phyloP scores from a whole-genome alignment of 2,888 invertebrate species.

The Brassicogethes aeneus region DNA sequence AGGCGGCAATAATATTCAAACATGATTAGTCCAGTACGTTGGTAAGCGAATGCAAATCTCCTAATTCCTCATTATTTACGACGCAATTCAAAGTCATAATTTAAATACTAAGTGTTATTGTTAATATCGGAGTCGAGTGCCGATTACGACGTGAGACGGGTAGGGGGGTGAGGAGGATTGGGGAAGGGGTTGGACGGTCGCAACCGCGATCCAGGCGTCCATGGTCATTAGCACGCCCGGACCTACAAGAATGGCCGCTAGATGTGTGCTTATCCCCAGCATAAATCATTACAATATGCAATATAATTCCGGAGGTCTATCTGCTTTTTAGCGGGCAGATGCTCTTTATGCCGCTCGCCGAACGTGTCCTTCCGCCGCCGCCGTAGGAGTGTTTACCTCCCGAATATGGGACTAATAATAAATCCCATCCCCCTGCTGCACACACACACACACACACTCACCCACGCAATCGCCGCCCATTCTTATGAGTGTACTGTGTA shows the following conservation, averaged over 20 bases:
- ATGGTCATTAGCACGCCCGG: conserved; percentile 44
- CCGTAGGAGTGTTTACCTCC: conserved; percentile 1
- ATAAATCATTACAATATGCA: conserved; percentile 46
- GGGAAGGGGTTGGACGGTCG: conserved; percentile 17
- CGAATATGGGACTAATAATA: conserved; percentile 4
- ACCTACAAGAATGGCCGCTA: conserved; percentile 42
- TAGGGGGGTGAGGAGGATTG: conserved; percentile 13
- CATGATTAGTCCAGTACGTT: conserved; percentile 34
- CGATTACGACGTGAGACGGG: conserved; percentile 31
- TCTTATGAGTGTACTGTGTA: neutral
- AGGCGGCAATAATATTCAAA: conserved; percentile 37
- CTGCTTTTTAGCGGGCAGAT: conserved; percentile 43
- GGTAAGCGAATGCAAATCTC: conserved; percentile 38
- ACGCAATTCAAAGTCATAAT: conserved; percentile 43
- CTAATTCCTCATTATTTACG: conserved; percentile 42
- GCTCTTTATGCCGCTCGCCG: conserved; percentile 35
- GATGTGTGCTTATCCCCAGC: conserved; percentile 43
- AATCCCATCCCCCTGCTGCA: neutral
- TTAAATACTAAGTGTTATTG: conserved; percentile 45
- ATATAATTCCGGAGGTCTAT: conserved; percentile 44
- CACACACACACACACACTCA: neutral
- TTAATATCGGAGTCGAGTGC: conserved; percentile 41
- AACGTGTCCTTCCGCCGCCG: conserved; percentile 13
- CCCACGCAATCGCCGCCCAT: neutral
- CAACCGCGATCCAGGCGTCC: conserved; percentile 40